These are phyloP conservation scores for Phalacrocorax carbo DNA, from an alignment of 2,113 vertebrate species.

Conservation along the genomic window DNA sequence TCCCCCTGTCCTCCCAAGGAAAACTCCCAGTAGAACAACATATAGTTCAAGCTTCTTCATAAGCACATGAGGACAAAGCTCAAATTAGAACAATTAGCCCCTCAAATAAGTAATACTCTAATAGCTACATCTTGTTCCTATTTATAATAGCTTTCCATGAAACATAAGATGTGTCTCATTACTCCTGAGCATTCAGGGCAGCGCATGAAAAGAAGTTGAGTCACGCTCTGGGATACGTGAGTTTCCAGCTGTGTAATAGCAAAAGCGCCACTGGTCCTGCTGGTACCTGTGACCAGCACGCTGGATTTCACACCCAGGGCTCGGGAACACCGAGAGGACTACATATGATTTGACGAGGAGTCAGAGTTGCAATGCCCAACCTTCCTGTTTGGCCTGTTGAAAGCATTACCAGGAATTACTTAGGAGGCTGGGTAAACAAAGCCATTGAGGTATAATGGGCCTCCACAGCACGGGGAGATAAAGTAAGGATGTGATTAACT, in stretches of 20 bases:
- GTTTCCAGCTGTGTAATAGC: not conserved
- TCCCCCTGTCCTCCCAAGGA: not conserved
- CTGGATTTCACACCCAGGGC: not conserved
- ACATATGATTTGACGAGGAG: not conserved
- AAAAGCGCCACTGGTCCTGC: not conserved
- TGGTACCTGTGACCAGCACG: not conserved
- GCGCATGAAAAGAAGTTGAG: not conserved
- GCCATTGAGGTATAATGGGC: not conserved
- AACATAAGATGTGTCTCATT: not conserved
- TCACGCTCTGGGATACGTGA: not conserved
- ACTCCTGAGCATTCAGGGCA: not conserved
- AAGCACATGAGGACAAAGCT: not conserved
- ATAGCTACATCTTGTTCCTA: accelerated
- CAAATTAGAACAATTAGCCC: not conserved
- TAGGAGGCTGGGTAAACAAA: slow-evolving; percentile 25
- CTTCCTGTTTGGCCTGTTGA: not conserved
- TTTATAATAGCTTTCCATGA: not conserved
- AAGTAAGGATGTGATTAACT: not conserved
- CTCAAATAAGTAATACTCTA: not conserved
- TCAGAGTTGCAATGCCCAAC: not conserved
- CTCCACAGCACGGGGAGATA: not conserved
- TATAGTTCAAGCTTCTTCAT: not conserved
- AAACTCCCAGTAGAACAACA: not conserved
- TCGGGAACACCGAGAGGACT: not conserved
- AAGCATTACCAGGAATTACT: not conserved